Base-by-base conservation (phyloP, 2,113 vertebrate species). In the Microcebus tavaratra region DNA sequence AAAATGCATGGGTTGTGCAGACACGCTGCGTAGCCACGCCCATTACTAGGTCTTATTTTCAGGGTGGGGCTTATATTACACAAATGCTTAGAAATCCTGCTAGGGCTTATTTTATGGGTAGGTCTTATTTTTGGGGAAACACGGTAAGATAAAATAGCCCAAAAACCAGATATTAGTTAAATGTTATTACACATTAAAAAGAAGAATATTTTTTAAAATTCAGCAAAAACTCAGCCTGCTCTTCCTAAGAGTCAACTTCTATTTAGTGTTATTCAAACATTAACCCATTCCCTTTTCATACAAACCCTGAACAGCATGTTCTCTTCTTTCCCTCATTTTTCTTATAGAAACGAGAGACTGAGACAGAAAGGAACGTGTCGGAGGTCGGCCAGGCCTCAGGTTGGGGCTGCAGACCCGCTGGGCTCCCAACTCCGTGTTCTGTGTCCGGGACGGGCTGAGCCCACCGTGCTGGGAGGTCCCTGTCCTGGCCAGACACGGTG, bases 331-430 rank as follows among this genome's bases (percentile, higher is more conserved):
- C 42, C 39, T 21, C 7, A 3, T 34, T 61, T 65, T 50, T 48
- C 53, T 53, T 25, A 4, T 21, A 57, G 65, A 67, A 50, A 39
- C 13, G 0, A 34, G 23, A 27, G 8, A 34, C 29, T 3, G 17
- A 9, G n/a, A 27, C 9, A 10, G 9, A 14, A 31, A 31, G 1
- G 48, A 14, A 39, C 9, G 3, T 21, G 39, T 39, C 45, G 45
- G 4, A 15, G 20, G 13, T 27, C 0, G 0, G 14, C 27, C 34
- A 53, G 42, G 50, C 31, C 84, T 39, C 20, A 34, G 6, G 75
- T 15, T 0, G 2, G 8, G 39, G 23, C 29, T 31, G 13, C 25
- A 21, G 14, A 27, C 3, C 5, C 8, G 1, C 0, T 0, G 27
- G 84, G 53, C 15, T n/a, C 90, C 53, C 21, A 20, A 3, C 14